Evolutionary conservation across 92 coral and sea anemone species (phyloP).

Genomic region (Zoanthus solanderi): DNA sequence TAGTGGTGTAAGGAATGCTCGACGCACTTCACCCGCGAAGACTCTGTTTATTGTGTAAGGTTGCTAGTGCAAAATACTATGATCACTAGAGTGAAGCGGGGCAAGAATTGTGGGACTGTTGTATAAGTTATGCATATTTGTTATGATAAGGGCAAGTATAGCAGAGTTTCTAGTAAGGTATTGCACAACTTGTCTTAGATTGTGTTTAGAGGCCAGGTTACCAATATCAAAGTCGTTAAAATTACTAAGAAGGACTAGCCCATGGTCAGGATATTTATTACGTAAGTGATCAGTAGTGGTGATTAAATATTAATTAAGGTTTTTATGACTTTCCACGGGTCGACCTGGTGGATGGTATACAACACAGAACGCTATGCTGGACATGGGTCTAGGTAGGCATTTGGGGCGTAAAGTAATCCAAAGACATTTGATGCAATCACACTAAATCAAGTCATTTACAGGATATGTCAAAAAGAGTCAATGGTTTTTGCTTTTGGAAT

Average conservation of each 20-base stretch:
- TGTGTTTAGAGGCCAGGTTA: slow-evolving; percentile 27
- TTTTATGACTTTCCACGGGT: not conserved
- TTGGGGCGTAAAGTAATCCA: no score
- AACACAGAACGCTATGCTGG: slow-evolving; percentile 58
- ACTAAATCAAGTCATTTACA: no score
- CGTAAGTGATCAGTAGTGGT: slow-evolving; percentile 24
- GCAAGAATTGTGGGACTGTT: slow-evolving; percentile 51
- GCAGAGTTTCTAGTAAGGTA: slow-evolving; percentile 55
- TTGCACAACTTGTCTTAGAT: slow-evolving; percentile 60
- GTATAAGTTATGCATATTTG: slow-evolving; percentile 43
- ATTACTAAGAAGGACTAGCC: slow-evolving; percentile 23
- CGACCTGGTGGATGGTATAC: slow-evolving; percentile 59
- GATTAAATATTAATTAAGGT: slow-evolving; percentile 48
- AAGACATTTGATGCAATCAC: no score
- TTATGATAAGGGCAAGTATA: slow-evolving; percentile 58
- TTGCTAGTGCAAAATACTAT: slow-evolving; percentile 48
- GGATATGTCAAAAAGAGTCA: no score
- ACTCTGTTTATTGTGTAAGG: not conserved
- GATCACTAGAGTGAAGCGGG: slow-evolving; percentile 61
- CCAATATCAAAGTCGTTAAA: slow-evolving; percentile 37
- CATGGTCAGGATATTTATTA: slow-evolving; percentile 35
- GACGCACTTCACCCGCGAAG: not conserved
- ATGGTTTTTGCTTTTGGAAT: no score
- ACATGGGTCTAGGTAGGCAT: no score
- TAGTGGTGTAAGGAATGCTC: slow-evolving; percentile 40